These are phyloP conservation scores for Henricia sp. DNA, from an alignment of 53 echinoderm and acorn worm genomes.

Conservation along the genomic window DNA sequence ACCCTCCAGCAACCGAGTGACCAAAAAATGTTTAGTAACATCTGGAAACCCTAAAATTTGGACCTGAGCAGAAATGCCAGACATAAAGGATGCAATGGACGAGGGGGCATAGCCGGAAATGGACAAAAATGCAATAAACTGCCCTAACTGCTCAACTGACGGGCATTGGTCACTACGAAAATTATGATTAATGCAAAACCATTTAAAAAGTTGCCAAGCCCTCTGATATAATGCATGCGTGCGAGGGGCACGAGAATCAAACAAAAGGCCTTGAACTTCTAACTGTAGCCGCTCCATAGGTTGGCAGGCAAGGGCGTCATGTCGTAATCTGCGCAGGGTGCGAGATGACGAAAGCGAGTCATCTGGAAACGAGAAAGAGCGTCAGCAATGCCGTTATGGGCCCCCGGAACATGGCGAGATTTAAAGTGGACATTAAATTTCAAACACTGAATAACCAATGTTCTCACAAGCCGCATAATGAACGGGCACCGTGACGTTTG, in stretches of 20 bases:
- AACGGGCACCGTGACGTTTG: no score
- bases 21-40: background rate
- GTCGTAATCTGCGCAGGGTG: background rate
- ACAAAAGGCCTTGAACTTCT: background rate
- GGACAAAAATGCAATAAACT: conserved; percentile 33
- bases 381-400: no score
- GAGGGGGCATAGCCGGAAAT: background rate
- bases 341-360: conserved; percentile 10
- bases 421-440: no score
- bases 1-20: no score
- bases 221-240: background rate
- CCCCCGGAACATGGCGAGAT: no score
- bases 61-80: background rate
- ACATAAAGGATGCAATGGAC: background rate
- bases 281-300: conserved; percentile 15
- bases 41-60: background rate
- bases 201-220: conserved; percentile 4
- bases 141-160: background rate
- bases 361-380: no score
- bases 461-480: no score
- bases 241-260: background rate
- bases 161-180: background rate
- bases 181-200: background rate
- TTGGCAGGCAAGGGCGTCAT: background rate
- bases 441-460: no score